These are phyloP conservation scores for Rhea americana DNA, from an alignment of 2,113 vertebrate genomes.

Conservation along the genomic window DNA sequence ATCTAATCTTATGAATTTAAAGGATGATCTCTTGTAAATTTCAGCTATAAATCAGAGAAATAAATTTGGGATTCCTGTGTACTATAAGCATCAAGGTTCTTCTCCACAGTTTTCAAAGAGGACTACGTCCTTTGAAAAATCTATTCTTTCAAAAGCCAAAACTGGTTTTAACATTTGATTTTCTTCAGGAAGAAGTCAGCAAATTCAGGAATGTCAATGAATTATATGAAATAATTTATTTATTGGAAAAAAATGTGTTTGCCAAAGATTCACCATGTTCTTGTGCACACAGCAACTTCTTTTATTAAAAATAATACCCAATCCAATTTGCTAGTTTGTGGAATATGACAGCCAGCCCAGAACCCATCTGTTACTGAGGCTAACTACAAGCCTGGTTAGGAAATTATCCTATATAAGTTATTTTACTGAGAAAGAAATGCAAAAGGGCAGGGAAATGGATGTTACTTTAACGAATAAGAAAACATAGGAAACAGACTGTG, in stretches of 20 bases:
- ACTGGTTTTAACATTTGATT: background rate
- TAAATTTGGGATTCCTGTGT: background rate
- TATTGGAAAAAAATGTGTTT: background rate
- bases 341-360: constrained; percentile 24
- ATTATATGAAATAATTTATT: background rate
- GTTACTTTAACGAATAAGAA: background rate
- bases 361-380: constrained; percentile 37
- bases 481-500: background rate
- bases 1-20: background rate
- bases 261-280: background rate
- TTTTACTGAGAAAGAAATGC: background rate
- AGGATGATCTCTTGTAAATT: background rate
- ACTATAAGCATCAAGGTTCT: background rate
- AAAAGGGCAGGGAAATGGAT: background rate
- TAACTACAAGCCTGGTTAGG: background rate
- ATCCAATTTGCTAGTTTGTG: background rate
- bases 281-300: constrained; percentile 6
- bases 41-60: background rate
- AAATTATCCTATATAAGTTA: background rate
- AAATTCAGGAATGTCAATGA: background rate
- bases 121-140: background rate
- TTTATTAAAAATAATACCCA: constrained; percentile 5
- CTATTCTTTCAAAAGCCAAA: background rate
- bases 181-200: background rate
- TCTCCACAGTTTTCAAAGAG: background rate